A percentile compares a stretch with the other conserved stretches of the same genome.
phyloP scores from a whole-genome alignment of 2,113 vertebrate genomes.

The Tragelaphus imberbis region DNA sequence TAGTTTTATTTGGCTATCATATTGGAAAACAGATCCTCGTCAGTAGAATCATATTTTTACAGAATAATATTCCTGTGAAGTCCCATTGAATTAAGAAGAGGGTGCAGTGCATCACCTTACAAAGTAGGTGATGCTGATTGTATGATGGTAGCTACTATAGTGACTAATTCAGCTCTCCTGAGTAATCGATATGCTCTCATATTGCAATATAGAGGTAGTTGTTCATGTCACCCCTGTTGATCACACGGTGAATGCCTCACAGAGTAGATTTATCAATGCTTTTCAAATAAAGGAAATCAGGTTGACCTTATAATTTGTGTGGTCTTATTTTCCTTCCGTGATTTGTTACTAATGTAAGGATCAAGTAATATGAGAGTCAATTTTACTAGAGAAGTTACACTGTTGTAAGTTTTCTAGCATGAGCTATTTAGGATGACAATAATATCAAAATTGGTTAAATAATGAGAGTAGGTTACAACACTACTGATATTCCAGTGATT shows the following conservation, averaged over 20 bases:
- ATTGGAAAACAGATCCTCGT: not conserved
- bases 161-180: not conserved
- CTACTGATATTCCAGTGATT: not conserved
- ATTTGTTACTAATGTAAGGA: not conserved
- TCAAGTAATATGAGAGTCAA: not conserved
- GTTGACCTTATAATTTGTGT: not conserved
- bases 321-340: not conserved
- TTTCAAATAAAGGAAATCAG: not conserved
- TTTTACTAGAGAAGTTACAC: not conserved
- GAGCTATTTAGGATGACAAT: not conserved
- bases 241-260: not conserved
- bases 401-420: not conserved
- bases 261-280: not conserved
- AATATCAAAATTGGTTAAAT: not conserved
- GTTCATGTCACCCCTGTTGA: not conserved
- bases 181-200: not conserved
- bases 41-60: not conserved
- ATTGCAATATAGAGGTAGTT: not conserved
- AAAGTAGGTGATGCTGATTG: not conserved
- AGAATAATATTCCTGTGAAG: not conserved
- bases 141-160: not conserved
- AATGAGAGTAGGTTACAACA: not conserved
- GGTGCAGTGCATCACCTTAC: not conserved
- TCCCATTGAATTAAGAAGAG: not conserved
- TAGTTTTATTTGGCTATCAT: not conserved